Evolutionary conservation across 2,888 invertebrate species (phyloP), one percentile per base, ranked within the genome.

Genomic region (Litoditis marina): DNA sequence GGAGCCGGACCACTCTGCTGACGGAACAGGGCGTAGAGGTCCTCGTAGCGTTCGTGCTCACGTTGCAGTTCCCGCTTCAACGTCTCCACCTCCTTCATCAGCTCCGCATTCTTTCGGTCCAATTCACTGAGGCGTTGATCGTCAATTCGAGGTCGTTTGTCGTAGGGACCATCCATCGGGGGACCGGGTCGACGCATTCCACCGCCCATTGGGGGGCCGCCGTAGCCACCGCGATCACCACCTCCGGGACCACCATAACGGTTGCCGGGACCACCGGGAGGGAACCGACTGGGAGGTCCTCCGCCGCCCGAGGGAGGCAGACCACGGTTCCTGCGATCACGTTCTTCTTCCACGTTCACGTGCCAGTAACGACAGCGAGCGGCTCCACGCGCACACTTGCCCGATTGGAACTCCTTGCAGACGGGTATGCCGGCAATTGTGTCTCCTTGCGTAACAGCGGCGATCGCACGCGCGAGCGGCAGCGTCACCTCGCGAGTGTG

Each of bases 401-500:
- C 80, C n/a, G 69, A 71, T 72, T 78, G 74, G 65, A 76, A 82
- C 69, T 82, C 81, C 69, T 82, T 82, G 78, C 82, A 82, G 47
- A 82, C 69, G 49, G 82, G 82, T 39, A 81, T 77, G 34, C 81
- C 80, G 69, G 78, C 79, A 57, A 82, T 79, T 13, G 67, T 71
- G 67, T 82, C 81, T 68, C 74, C 78, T 60, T 66, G 79, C 32
- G 79, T 75, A 60, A 83, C 81, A 60, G 82, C 82, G 46, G 84
- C 78, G 65, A 80, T 81, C 65, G 84, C 84, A 19, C 83, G 76
- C 52, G 87, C 86, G 59, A 73, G 46, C 50, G 72, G 66, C 13
- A 83, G 79, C 6, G 90, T 90, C 79, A 91, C 85, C 80, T 89
- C 88, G 0, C 90, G 90, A 13, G 88, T 89, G 54, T 87, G 86